Base-by-base conservation (phyloP, 2,113 vertebrate species). In the Eulemur macaco region DNA sequence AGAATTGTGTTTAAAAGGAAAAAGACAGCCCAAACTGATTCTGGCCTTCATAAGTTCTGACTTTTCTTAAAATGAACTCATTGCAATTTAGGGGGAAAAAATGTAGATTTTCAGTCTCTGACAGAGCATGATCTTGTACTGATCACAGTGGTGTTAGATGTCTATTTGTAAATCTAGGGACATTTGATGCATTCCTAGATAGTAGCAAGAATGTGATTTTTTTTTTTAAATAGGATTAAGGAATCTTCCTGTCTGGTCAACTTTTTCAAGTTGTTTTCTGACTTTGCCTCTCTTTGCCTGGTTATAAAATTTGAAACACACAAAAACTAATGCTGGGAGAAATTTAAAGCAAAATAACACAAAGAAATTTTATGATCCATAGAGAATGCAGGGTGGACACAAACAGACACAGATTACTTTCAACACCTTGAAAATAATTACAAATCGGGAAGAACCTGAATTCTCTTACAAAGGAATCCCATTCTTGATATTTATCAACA, bases 341-440 rank as follows among this genome's bases (percentile, higher is more conserved):
- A 84, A 64, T 85, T 42, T 85, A 74, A 85, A 77, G 58, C 81
- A 74, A 92, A 92, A 42, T 85, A 58, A 31, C 42, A 92, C 52
- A 21, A 23, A 73, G 42, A 92, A 85, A 34, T 8, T 17, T 52
- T 9, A 52, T 42, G 52, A 34, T 64, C 42, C 39, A 52, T 31
- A 56, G 20, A 13, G 12, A 85, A 25, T 39, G 45, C 7, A 23
- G 42, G n/a, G 3, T 42, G 13, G 23, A 47, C 39, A 50, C 27
- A 73, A 39, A 74, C 6, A 60, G 27, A 25, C 17, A 54, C 52
- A 54, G 17, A 54, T 15, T 54, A 54, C 17, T 54, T 34, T 39
- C 52, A 18, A 76, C 1, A 29, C 0, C 27, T 52, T 39, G 56
- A 37, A 47, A 76, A 64, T 37, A n/a, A 45, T 56, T 20, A 66